Evolutionary conservation across 1,140 invertebrate species (phyloP), one percentile per base, ranked within the genome.

Genomic region (Sesamia nonagrioides): DNA sequence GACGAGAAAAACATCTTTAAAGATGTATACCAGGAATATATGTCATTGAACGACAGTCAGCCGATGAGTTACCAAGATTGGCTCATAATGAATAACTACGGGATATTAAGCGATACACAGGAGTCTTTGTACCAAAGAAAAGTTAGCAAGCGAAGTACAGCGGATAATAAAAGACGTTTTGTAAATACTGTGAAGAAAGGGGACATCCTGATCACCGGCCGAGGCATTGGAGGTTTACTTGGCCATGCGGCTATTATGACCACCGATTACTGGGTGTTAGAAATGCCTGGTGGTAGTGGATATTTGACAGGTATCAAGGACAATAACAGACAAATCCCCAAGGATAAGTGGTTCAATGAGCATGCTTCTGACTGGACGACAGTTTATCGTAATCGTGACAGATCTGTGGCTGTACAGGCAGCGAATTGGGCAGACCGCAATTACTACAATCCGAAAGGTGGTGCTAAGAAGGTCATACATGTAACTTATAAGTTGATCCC

Each of bases 21-120:
- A 83, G 80, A 83, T 42, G 76, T 88, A 61, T 91, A 88, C 61
- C 54, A 69, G 21, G 85, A 91, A 78, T 89, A 88, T 48, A 63
- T 69, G 13, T 60, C 77, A 45, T 50, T 82, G 35, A 90, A 93
- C 75, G 80, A 50, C 58, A 91, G 80, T n/a, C 60, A 85, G 6
- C 81, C 84, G 52, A 76, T 89, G 83, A 88, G 85, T 85, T 92
- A 92, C 74, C 76, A 85, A 18, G 87, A 92, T 56, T 92, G 89
- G 86, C 85, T 91, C 17, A 78, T 92, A 71, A 86, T 88, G 78
- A 92, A 92, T 69, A 89, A 92, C 77, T 94, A 88, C 54, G 88
- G 89, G 0, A 84, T 92, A 80, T 54, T 91, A 17, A 66, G 78
- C 9, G 88, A 92, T 77, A 91, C 89, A 13, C 85, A 92, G 27